A percentile compares a stretch with the other conserved stretches of the same genome.
Evolutionary conservation across 2,888 invertebrate species (phyloP).

Genomic region (Holacanthella duospinosa): DNA sequence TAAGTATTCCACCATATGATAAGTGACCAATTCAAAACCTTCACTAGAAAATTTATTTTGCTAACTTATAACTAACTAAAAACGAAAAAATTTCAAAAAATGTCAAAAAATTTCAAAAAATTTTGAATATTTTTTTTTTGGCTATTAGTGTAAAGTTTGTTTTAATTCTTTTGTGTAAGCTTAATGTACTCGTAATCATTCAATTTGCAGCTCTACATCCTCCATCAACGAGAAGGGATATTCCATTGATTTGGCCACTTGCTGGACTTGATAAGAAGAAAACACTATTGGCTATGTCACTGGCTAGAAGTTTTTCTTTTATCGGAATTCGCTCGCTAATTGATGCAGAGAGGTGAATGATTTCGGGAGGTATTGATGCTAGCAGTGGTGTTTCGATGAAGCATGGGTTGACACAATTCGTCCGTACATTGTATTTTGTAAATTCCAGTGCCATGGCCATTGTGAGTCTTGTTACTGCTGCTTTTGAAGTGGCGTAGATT

Average conservation of each 20-base stretch:
- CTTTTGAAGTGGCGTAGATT: background rate
- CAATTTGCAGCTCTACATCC: background rate
- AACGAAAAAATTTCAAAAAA: too few relatives aligned
- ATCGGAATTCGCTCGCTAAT: background rate
- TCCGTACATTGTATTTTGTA: background rate
- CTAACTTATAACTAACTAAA: too few relatives aligned
- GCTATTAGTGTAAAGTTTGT: too few relatives aligned
- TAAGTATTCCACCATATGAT: too few relatives aligned
- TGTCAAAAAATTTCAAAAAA: too few relatives aligned
- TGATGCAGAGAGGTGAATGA: background rate
- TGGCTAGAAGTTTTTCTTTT: background rate
- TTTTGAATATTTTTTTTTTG: too few relatives aligned
- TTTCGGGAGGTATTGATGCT: background rate
- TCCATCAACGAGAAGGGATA: background rate
- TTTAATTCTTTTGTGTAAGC: too few relatives aligned
- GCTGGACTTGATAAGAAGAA: background rate
- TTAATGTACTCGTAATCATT: too few relatives aligned
- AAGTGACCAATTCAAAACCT: too few relatives aligned
- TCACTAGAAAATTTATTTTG: too few relatives aligned
- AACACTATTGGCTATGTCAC: background rate
- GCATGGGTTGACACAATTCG: slow-evolving; percentile 1
- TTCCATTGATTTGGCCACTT: background rate
- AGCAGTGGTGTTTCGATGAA: slow-evolving; percentile 6
- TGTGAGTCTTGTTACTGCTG: background rate
- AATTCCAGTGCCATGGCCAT: slow-evolving; percentile 7